Evolutionary conservation across 2,113 vertebrate genomes (phyloP).

Genomic region (Myrmophylax atrothorax): DNA sequence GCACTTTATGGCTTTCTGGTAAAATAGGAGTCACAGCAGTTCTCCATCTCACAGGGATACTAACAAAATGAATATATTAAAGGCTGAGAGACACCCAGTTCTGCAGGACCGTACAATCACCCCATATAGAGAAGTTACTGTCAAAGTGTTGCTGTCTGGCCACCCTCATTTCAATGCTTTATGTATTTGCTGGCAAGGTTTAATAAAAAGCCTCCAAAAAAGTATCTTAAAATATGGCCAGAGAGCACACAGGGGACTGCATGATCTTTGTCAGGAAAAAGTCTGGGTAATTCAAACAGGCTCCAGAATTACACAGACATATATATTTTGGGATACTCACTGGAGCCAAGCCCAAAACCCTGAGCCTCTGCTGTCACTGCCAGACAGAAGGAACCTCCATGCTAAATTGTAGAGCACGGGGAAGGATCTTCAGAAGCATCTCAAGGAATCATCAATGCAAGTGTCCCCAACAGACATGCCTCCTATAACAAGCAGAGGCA

Average conservation of each 20-base stretch:
- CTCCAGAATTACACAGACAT: not conserved
- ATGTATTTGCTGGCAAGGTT: slow-evolving; percentile 13
- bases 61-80: not conserved
- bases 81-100: not conserved
- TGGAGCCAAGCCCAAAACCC: not conserved
- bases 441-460: not conserved
- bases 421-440: not conserved
- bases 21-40: not conserved
- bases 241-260: not conserved
- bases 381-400: not conserved
- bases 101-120: not conserved
- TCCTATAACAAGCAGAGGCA: not conserved
- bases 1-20: not conserved
- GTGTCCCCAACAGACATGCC: not conserved
- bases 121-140: not conserved
- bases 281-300: slow-evolving; percentile 5
- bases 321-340: not conserved
- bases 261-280: not conserved
- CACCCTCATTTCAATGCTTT: not conserved
- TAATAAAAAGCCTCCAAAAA: not conserved
- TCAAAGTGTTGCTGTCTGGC: not conserved
- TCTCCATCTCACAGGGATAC: not conserved
- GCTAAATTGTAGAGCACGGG: not conserved
- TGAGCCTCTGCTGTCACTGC: not conserved
- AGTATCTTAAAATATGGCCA: not conserved